Conservation (phyloP, 2,888 invertebrate species). For the Meandrusa payeni region DNA sequence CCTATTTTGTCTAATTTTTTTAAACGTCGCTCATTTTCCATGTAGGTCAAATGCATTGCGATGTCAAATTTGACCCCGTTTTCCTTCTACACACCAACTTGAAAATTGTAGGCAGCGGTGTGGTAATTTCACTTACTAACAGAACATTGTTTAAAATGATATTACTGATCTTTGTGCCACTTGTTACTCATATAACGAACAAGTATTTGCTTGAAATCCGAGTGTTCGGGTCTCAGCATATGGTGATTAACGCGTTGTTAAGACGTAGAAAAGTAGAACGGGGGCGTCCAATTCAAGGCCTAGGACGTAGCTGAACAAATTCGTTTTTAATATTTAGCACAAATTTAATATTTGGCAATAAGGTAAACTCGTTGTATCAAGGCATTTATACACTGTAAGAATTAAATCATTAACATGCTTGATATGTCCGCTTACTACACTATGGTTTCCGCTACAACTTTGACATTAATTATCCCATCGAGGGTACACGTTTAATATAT, state of each 20-base stretch:
- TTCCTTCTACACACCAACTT: conserved; percentile 39
- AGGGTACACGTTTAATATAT: no score
- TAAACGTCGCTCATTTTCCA: conserved; percentile 57
- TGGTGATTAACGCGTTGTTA: conserved; percentile 68
- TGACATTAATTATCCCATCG: no score
- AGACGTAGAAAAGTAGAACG: conserved; percentile 73
- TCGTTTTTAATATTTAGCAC: conserved; percentile 44
- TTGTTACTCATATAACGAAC: background rate
- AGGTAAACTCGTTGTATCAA: background rate
- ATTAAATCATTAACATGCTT: no score
- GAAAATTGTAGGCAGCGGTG: conserved; percentile 28
- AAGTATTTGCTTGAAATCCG: conserved; percentile 16
- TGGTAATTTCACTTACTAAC: conserved; percentile 25
- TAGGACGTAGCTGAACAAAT: conserved; percentile 61
- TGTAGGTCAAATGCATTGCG: conserved; percentile 72
- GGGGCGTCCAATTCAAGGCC: conserved; percentile 72
- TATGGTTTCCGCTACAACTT: no score
- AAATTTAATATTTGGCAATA: conserved; percentile 20
- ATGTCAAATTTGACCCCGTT: conserved; percentile 70
- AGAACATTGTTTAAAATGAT: conserved; percentile 3
- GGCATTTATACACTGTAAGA: no score
- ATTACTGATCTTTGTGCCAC: background rate
- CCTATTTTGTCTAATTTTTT: conserved; percentile 49
- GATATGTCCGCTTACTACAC: no score
- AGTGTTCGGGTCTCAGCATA: conserved; percentile 34